A percentile compares a stretch with the other conserved stretches of the same genome.
These are phyloP conservation scores for Heptranchias perlo DNA, from an alignment of 2,113 vertebrate species.

Conservation along the genomic window DNA sequence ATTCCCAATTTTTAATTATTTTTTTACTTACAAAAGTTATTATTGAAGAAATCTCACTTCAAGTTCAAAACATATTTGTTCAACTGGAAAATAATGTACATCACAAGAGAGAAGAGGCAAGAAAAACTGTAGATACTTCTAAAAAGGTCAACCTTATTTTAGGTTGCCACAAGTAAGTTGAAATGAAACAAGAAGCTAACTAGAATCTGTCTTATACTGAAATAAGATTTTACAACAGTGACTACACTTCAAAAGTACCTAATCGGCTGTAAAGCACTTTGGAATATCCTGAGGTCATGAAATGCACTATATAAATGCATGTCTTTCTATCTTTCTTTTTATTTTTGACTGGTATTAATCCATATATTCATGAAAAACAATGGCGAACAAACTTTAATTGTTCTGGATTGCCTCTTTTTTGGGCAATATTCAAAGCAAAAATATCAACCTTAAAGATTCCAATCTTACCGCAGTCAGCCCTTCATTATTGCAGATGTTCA, in stretches of 20 bases:
- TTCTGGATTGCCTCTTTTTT: not conserved
- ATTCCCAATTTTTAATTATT: not conserved
- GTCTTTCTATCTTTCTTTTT: too few species aligned
- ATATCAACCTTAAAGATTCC: not conserved
- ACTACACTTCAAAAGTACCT: not conserved
- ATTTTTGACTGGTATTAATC: not conserved
- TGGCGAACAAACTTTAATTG: not conserved
- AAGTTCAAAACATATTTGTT: not conserved
- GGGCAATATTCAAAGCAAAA: not conserved
- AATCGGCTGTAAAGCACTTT: not conserved
- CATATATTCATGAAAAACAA: not conserved
- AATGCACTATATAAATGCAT: not conserved
- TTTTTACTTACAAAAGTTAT: not conserved
- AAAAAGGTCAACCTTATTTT: not conserved
- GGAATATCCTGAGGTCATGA: not conserved
- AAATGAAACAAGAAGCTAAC: not conserved
- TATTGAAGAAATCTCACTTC: not conserved
- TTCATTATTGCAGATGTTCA: constrained; percentile 99
- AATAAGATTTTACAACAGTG: not conserved
- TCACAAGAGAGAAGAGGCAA: not conserved
- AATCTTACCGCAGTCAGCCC: constrained; percentile 92
- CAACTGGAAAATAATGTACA: not conserved
- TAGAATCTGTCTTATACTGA: not conserved
- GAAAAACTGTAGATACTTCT: not conserved
- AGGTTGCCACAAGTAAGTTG: not conserved